Evolutionary conservation across 2,113 vertebrate species (phyloP), one percentile per base, ranked within the genome.

Genomic region (Hippocampus comes): DNA sequence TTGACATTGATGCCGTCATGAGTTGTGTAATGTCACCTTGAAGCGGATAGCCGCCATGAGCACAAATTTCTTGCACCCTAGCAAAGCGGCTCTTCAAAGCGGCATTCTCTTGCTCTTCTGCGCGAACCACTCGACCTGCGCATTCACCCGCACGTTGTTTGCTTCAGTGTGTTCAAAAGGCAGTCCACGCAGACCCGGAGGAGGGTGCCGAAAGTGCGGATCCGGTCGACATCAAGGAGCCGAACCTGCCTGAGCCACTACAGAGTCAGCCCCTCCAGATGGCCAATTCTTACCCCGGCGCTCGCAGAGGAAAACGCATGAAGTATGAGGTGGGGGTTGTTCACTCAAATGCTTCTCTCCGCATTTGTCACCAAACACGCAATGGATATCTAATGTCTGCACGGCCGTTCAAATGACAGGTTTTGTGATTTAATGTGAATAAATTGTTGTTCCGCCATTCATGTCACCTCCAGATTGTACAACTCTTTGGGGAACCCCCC

Each of bases 291-390:
- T 92, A 93, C 61, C 91, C 93, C 2, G 91, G 90, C 0, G 94
- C 95, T 10, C 94, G 96, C 41, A 86, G 96, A 65, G 95, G 94
- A 14, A 98, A 99, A 48, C 95, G 96, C 70, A 94, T 96, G 86
- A 94, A 92, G 80, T 83, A 92, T 0, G 96, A 98, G 94, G 96
- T 98, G 81, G 74, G 91, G 73, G 60, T 20, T 42, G 43, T 55
- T 64, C 46, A 41, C 18, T 42, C 46, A 70, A 72, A 78, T 42
- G 6, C 34, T 38, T 6, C 34, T 6, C 34, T 38, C 5, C 34
- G 34, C 34, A 6, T 38, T 38, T 38, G 34, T 38, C 34, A 1
- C 34, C 34, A 38, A 34, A 34, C 5, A 34, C 30, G 0, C 5
- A 5, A 4, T 34, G 30, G 30, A 5, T 34, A 34, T 5, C 30